Percentiles rank a stretch among this genome's conserved stretches.
These are phyloP conservation scores for Ruditapes philippinarum DNA, from an alignment of 1,140 invertebrate species.

Conservation along the genomic window DNA sequence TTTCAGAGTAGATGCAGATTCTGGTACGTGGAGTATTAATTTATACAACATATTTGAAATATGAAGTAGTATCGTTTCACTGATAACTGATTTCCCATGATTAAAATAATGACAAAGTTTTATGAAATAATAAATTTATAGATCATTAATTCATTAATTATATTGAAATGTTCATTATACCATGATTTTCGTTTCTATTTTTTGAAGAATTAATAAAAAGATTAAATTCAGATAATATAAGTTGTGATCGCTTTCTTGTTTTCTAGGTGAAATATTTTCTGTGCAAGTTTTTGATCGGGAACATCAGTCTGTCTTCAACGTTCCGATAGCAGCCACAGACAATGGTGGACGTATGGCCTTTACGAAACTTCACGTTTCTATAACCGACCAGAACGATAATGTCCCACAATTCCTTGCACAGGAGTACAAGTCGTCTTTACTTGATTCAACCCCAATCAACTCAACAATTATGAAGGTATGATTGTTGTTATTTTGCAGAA, in stretches of 20 bases:
- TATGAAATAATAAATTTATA: too few relatives aligned
- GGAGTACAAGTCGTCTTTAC: slow-evolving; percentile 81
- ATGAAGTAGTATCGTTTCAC: too few relatives aligned
- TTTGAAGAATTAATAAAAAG: too few relatives aligned
- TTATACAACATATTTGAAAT: background rate
- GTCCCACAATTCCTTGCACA: slow-evolving; percentile 90
- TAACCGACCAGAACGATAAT: slow-evolving; percentile 96
- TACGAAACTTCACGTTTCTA: slow-evolving; percentile 92
- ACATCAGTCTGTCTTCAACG: slow-evolving; percentile 91
- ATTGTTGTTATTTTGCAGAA: background rate
- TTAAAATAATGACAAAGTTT: too few relatives aligned
- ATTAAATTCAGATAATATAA: background rate
- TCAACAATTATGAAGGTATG: slow-evolving; percentile 80
- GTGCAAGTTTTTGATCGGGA: slow-evolving; percentile 94
- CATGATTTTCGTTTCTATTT: too few relatives aligned
- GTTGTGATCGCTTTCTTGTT: slow-evolving; percentile 46
- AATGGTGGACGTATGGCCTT: slow-evolving; percentile 94
- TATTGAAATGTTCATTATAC: too few relatives aligned
- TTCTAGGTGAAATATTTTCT: slow-evolving; percentile 92
- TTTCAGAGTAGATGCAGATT: slow-evolving; percentile 93
- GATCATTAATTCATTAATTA: too few relatives aligned
- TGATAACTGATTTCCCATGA: too few relatives aligned
- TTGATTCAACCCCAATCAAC: slow-evolving; percentile 72
- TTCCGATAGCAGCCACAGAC: slow-evolving; percentile 95
- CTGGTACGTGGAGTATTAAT: slow-evolving; percentile 82